These are phyloP conservation scores for Cerastis rubricosa DNA, from an alignment of 2,888 invertebrate genomes.

Conservation along the genomic window DNA sequence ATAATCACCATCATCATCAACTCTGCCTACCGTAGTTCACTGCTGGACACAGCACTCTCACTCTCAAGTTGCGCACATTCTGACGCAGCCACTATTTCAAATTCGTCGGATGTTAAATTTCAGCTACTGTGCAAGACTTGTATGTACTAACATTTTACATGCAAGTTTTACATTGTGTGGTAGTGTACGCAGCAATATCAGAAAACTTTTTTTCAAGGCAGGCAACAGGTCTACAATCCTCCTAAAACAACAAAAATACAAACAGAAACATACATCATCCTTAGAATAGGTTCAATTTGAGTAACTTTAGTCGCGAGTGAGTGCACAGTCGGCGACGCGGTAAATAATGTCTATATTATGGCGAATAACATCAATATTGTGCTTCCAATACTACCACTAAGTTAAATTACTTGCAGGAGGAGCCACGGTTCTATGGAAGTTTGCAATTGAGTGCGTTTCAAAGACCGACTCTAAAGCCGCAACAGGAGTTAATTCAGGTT, in stretches of 20 bases:
- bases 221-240: conserved; percentile 31
- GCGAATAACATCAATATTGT: conserved; percentile 57
- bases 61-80: not conserved
- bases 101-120: not conserved
- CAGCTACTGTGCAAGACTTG: not conserved
- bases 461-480: not conserved
- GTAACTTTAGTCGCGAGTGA: conserved; percentile 67
- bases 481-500: not conserved
- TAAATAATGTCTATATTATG: conserved; percentile 66
- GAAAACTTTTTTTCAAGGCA: not conserved
- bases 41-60: not conserved
- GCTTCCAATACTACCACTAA: conserved; percentile 33
- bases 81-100: no score
- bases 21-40: not conserved
- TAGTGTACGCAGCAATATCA: no score
- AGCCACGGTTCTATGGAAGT: conserved; percentile 14
- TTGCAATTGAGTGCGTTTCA: conserved; percentile 22
- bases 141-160: not conserved
- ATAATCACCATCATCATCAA: not conserved
- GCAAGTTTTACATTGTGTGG: not conserved
- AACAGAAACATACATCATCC: conserved; percentile 26
- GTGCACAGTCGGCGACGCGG: conserved; percentile 64
- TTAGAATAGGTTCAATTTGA: conserved; percentile 70
- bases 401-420: conserved; percentile 27
- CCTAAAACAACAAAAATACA: conserved; percentile 39